These are phyloP conservation scores for Beroe forskalii DNA, from an alignment of 37 sponge, comb jelly and placozoan genomes.

Conservation along the genomic window DNA sequence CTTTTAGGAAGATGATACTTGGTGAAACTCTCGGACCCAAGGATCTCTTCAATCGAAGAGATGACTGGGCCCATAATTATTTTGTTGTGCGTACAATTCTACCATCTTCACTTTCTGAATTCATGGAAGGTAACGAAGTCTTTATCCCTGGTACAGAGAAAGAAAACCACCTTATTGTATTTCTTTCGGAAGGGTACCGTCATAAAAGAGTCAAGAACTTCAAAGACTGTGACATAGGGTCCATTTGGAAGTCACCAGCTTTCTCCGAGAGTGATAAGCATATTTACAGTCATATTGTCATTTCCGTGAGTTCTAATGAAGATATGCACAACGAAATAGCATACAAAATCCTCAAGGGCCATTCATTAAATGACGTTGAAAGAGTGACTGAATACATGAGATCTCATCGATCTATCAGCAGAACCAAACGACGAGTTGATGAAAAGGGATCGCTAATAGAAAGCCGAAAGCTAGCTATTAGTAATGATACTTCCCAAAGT, in stretches of 20 bases:
- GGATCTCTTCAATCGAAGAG: background rate
- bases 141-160: background rate
- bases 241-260: background rate
- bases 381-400: conserved; percentile 22
- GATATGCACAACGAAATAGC: background rate
- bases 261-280: background rate
- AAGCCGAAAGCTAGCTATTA: background rate
- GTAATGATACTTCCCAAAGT: background rate
- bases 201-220: background rate
- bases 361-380: background rate
- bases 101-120: background rate
- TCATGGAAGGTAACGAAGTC: background rate
- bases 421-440: background rate
- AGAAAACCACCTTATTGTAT: background rate
- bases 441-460: background rate
- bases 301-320: background rate
- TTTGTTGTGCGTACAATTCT: conserved; percentile 21
- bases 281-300: background rate
- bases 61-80: conserved; percentile 10
- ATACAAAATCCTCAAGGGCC: background rate
- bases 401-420: background rate
- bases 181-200: background rate
- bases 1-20: background rate
- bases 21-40: background rate
- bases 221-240: background rate